These are phyloP conservation scores for Drosophila nr. perissopoda DNA, from an alignment of 2,888 invertebrate species.

Conservation along the genomic window DNA sequence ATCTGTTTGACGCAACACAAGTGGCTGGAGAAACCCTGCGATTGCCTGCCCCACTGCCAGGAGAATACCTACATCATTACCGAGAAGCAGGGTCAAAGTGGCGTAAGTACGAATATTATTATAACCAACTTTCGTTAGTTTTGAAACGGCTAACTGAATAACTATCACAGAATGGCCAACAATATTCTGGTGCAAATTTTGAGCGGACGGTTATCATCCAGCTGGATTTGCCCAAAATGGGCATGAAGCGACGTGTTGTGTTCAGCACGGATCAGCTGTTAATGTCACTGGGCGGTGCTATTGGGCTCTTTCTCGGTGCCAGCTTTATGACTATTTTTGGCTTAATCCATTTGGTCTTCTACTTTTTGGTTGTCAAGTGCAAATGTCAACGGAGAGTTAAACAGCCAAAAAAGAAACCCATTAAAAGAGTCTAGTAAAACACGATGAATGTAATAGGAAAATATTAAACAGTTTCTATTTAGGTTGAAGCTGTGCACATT, in stretches of 20 bases:
- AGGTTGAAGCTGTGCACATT: slow-evolving; percentile 8
- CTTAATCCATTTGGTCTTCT: slow-evolving; percentile 59
- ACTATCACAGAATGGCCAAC: slow-evolving; percentile 46
- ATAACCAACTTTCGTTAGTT: neutral
- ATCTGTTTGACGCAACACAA: slow-evolving; percentile 70
- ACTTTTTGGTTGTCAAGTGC: slow-evolving; percentile 52
- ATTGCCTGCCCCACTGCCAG: slow-evolving; percentile 76
- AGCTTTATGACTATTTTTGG: slow-evolving; percentile 82
- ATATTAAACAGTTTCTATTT: neutral
- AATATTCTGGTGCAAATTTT: slow-evolving; percentile 57
- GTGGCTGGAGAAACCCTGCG: slow-evolving; percentile 73
- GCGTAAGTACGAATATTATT: slow-evolving; percentile 57
- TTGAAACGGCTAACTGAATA: neutral
- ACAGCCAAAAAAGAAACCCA: neutral
- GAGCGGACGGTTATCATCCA: slow-evolving; percentile 71
- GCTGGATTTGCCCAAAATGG: slow-evolving; percentile 77
- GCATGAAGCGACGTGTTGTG: slow-evolving; percentile 78
- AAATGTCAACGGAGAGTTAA: slow-evolving; percentile 14
- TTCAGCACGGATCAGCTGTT: slow-evolving; percentile 83
- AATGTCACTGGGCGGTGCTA: slow-evolving; percentile 84
- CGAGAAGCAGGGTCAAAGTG: slow-evolving; percentile 57
- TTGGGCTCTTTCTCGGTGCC: slow-evolving; percentile 84
- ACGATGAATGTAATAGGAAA: neutral
- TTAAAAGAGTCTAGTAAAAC: neutral
- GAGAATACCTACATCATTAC: slow-evolving; percentile 65